phyloP scores from a whole-genome alignment of 1,140 invertebrate genomes.

The Drosophila triauraria region DNA sequence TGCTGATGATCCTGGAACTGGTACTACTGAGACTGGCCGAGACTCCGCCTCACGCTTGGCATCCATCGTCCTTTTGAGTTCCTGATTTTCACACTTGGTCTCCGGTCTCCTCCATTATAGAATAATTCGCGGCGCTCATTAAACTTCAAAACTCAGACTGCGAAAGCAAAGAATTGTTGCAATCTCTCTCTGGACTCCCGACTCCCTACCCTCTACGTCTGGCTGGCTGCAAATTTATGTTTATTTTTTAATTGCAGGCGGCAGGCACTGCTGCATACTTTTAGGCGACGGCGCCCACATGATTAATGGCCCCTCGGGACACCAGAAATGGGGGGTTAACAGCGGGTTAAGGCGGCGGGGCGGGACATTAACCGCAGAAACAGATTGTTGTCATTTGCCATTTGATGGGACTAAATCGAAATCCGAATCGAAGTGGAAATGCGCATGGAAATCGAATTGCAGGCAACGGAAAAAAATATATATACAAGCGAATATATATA shows the following conservation, averaged over 20 bases:
- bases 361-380: constrained; percentile 51
- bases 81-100: constrained; percentile 19
- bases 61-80: constrained; percentile 18
- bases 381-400: constrained; percentile 78
- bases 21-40: constrained; percentile 8
- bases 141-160: constrained; percentile 13
- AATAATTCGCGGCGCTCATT: constrained; percentile 13
- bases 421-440: constrained; percentile 43
- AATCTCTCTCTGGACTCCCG: constrained; percentile 13
- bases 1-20: background rate
- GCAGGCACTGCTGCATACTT: constrained; percentile 40
- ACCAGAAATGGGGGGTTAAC: constrained; percentile 7
- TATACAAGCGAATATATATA: constrained; percentile 19
- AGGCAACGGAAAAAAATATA: constrained; percentile 41
- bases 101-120: constrained; percentile 10
- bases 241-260: constrained; percentile 66
- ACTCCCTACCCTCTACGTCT: constrained; percentile 12
- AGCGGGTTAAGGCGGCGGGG: background rate
- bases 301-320: constrained; percentile 60
- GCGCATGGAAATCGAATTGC: constrained; percentile 35
- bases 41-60: constrained; percentile 22
- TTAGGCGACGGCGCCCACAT: constrained; percentile 65
- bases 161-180: constrained; percentile 44
- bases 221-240: constrained; percentile 67
- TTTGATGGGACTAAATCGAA: constrained; percentile 62